Evolutionary conservation across 2,888 invertebrate species (phyloP).

Genomic region (Clistopyga incitator): DNA sequence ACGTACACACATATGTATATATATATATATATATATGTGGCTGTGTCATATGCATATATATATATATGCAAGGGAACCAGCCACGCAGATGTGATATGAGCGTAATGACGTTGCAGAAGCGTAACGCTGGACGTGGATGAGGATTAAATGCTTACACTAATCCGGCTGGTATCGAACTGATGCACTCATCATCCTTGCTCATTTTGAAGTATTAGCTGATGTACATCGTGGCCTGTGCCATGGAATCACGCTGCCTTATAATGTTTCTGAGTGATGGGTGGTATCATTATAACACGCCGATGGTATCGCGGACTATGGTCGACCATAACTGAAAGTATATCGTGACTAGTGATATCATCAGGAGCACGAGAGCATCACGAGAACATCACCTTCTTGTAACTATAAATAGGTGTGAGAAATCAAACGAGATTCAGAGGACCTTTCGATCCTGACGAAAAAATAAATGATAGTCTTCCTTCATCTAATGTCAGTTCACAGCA

Average conservation of each 20-base stretch:
- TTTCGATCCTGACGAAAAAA: background rate
- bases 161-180: slow-evolving; percentile 48
- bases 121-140: slow-evolving; percentile 53
- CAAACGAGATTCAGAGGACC: background rate
- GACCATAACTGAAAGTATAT: background rate
- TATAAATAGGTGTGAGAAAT: slow-evolving; percentile 18
- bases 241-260: slow-evolving; percentile 1
- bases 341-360: slow-evolving; percentile 53
- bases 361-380: slow-evolving; percentile 6
- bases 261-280: slow-evolving; percentile 40
- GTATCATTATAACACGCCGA: slow-evolving; percentile 28
- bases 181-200: slow-evolving; percentile 50
- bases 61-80: background rate
- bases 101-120: slow-evolving; percentile 56
- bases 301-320: slow-evolving; percentile 1
- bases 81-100: slow-evolving; percentile 29
- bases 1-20: background rate
- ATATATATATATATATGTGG: background rate
- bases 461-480: no score
- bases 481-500: no score
- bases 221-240: slow-evolving; percentile 23
- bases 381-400: background rate
- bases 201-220: slow-evolving; percentile 7
- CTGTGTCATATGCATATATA: background rate
- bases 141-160: slow-evolving; percentile 58